Evolutionary conservation across 2,113 vertebrate genomes (phyloP), one percentile per base, ranked within the genome.

Genomic region (Anser cygnoides): DNA sequence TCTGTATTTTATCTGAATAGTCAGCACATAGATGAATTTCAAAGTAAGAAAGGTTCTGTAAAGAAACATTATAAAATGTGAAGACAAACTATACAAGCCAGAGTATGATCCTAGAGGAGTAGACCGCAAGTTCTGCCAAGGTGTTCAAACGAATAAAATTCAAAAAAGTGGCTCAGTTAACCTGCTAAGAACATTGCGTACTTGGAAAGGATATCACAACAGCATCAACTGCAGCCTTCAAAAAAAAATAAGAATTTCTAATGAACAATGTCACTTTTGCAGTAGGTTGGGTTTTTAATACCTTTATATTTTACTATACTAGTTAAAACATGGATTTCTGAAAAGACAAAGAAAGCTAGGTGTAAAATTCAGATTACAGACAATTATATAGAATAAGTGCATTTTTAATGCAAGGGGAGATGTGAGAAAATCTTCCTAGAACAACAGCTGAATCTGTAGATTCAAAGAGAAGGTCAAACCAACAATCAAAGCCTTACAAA

Each of bases 211-310:
- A 79, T 81, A 93, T 52, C 87, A 91, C 65, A 92, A 90, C 20
- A 13, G 37, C 50, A 67, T 80, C 93, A 94, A 41, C 89, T 70
- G 43, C 82, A 89, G 35, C 39, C 71, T 87, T 92, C 65, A 87
- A 67, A 88, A 50, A 88, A 88, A 79, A 93, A 91, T 74, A 81
- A 97, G 93, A 96, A 96, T 96, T 88, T 85, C 46, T 87, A 77
- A 94, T 62, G 39, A 88, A 91, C 59, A 63, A 50, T 92, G 92
- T 87, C 92, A 84, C 25, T 92, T 90, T 23, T 61, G 44, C 83
- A 84, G 72, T 28, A 72, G 23, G 21, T 66, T 86, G 28, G 25
- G 16, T 2, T 79, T 89, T 87, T 89, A 52, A 70, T 79, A 21
- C 62, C 74, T 63, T 61, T 88, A 14, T 39, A 55, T 67, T 84